Evolutionary conservation across 2,888 invertebrate species (phyloP).

Genomic region (Scaptomyza cyrtandrae): DNA sequence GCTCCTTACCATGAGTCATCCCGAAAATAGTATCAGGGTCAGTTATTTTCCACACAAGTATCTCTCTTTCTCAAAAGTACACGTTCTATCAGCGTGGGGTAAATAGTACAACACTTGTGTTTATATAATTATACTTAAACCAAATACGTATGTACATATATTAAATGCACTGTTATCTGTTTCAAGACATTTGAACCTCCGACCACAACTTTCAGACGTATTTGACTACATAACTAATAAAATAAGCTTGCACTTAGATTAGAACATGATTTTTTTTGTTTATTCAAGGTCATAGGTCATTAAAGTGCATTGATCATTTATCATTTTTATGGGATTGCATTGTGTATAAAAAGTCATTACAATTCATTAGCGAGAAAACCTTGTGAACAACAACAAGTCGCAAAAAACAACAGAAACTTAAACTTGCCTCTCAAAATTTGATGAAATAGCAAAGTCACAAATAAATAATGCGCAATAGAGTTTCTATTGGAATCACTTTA

Average conservation of each 20-base stretch:
- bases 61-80: slow-evolving; percentile 26
- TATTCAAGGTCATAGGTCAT: slow-evolving; percentile 70
- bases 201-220: slow-evolving; percentile 33
- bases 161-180: slow-evolving; percentile 38
- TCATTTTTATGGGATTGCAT: not conserved
- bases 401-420: slow-evolving; percentile 31
- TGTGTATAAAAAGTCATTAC: slow-evolving; percentile 8
- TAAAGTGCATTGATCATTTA: slow-evolving; percentile 4
- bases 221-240: slow-evolving; percentile 25
- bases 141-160: slow-evolving; percentile 16
- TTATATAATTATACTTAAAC: slow-evolving; percentile 1
- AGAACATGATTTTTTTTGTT: slow-evolving; percentile 14
- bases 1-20: slow-evolving; percentile 32
- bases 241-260: slow-evolving; percentile 43
- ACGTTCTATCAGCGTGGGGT: slow-evolving; percentile 34
- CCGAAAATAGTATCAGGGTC: slow-evolving; percentile 9
- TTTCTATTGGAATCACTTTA: slow-evolving; percentile 30
- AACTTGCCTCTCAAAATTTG: slow-evolving; percentile 46
- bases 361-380: slow-evolving; percentile 28
- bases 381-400: slow-evolving; percentile 23
- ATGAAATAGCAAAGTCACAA: slow-evolving; percentile 16
- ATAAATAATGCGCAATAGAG: slow-evolving; percentile 39
- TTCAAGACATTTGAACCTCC: slow-evolving; percentile 25
- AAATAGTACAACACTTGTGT: not conserved
- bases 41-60: slow-evolving; percentile 54